Evolutionary conservation across 1,140 invertebrate species (phyloP).

Genomic region (Archivesica marissinica): DNA sequence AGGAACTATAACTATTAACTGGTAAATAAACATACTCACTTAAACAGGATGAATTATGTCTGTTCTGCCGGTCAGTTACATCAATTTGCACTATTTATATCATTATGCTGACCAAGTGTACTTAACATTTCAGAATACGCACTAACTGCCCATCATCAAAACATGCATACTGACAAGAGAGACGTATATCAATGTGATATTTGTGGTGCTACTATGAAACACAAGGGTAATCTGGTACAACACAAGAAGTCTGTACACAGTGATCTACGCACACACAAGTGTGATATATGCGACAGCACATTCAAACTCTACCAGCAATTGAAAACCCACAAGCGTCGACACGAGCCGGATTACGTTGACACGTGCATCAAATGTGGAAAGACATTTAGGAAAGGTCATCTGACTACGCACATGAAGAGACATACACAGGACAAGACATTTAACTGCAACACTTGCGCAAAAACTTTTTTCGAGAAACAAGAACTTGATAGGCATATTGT

Average conservation of each 20-base stretch:
- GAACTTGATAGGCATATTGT: slow-evolving; percentile 9
- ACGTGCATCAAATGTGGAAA: slow-evolving; percentile 19
- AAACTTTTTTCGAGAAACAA: slow-evolving; percentile 24
- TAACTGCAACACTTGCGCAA: neutral
- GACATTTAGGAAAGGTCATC: slow-evolving; percentile 18
- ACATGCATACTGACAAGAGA: neutral
- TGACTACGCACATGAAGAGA: slow-evolving; percentile 13
- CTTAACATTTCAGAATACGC: neutral
- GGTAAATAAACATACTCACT: too few relatives aligned
- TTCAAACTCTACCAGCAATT: slow-evolving; percentile 21
- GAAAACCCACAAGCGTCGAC: slow-evolving; percentile 2
- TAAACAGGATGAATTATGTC: too few relatives aligned
- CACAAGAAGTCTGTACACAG: slow-evolving; percentile 24
- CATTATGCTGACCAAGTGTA: too few relatives aligned
- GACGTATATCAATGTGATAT: slow-evolving; percentile 18
- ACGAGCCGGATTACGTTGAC: slow-evolving; percentile 13
- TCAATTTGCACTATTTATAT: too few relatives aligned
- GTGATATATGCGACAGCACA: neutral
- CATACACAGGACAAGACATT: neutral
- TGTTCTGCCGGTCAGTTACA: too few relatives aligned
- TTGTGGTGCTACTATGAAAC: neutral
- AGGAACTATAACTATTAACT: too few relatives aligned
- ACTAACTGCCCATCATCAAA: neutral
- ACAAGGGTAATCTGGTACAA: slow-evolving; percentile 12
- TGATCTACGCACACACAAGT: neutral